A percentile compares a stretch with the other conserved stretches of the same genome.
Conservation (phyloP, 1,140 invertebrate species). For the Gonioctena quinquepunctata region DNA sequence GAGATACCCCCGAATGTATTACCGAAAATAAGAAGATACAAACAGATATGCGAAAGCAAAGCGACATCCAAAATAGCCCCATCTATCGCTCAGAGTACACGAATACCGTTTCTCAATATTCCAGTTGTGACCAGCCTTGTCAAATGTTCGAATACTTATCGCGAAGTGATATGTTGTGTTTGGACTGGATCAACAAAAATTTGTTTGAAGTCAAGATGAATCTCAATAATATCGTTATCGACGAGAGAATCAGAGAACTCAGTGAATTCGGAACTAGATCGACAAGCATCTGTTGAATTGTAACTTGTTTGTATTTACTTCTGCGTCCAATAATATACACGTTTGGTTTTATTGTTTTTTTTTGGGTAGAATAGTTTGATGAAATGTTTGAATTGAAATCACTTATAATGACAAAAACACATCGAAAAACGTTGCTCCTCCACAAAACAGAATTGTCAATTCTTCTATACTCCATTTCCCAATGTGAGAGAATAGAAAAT, state of each 20-base stretch:
- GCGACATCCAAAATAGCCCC: neutral
- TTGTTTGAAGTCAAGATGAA: slow-evolving; percentile 23
- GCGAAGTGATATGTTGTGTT: slow-evolving; percentile 19
- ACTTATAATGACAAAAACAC: no score
- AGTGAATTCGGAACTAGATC: slow-evolving; percentile 22
- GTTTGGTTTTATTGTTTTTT: no score
- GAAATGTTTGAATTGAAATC: no score
- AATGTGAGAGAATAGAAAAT: no score
- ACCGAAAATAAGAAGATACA: neutral
- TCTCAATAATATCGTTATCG: slow-evolving; percentile 22
- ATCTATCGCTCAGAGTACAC: slow-evolving; percentile 1
- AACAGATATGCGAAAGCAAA: neutral
- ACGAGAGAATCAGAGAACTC: slow-evolving; percentile 27
- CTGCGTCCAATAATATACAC: no score
- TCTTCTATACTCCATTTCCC: no score
- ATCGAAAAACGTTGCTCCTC: no score
- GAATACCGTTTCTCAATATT: neutral
- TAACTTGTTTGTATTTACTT: no score
- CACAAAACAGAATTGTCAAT: no score
- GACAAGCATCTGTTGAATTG: no score
- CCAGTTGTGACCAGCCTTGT: neutral
- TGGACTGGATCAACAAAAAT: slow-evolving; percentile 27
- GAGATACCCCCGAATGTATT: no score
- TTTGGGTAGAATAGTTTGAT: no score
- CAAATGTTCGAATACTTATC: slow-evolving; percentile 23